A percentile compares a stretch with the other conserved stretches of the same genome.
These are phyloP conservation scores for Tricholaema leucomelas DNA, from an alignment of 2,113 vertebrate species.

Conservation along the genomic window DNA sequence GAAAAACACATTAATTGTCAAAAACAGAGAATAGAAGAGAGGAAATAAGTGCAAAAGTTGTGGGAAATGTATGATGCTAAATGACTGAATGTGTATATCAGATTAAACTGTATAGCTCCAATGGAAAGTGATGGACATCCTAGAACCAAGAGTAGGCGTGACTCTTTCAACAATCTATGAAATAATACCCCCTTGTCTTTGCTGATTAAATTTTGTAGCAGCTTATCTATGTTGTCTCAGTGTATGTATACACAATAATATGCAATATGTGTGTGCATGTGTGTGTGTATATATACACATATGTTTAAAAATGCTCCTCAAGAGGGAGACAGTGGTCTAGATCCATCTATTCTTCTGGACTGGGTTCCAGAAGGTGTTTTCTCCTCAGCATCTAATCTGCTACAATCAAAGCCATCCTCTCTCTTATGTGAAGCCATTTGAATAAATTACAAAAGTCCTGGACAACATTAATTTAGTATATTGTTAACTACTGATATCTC, in stretches of 20 bases:
- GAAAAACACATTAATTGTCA: slow-evolving; percentile 10
- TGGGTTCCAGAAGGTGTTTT: not conserved
- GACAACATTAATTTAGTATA: not conserved
- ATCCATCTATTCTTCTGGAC: not conserved
- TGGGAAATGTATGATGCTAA: slow-evolving; percentile 23
- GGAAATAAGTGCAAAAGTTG: not conserved
- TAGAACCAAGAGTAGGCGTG: not conserved
- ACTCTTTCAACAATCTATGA: not conserved
- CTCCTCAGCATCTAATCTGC: not conserved
- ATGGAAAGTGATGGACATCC: not conserved
- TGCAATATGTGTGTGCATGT: not conserved
- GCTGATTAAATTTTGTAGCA: not conserved
- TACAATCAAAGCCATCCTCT: not conserved
- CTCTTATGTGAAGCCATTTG: not conserved
- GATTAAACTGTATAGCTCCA: not conserved
- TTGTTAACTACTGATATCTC: not conserved
- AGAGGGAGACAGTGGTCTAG: not conserved
- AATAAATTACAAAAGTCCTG: not conserved
- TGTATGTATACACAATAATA: not conserved
- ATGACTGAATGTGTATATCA: not conserved
- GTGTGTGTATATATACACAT: too few species aligned
- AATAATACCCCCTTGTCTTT: not conserved
- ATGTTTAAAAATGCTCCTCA: not conserved
- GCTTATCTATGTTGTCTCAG: not conserved
- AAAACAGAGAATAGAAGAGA: not conserved